Conservation (phyloP, 2,797 vertebrate species). For the Mormyrops attenuatus region DNA sequence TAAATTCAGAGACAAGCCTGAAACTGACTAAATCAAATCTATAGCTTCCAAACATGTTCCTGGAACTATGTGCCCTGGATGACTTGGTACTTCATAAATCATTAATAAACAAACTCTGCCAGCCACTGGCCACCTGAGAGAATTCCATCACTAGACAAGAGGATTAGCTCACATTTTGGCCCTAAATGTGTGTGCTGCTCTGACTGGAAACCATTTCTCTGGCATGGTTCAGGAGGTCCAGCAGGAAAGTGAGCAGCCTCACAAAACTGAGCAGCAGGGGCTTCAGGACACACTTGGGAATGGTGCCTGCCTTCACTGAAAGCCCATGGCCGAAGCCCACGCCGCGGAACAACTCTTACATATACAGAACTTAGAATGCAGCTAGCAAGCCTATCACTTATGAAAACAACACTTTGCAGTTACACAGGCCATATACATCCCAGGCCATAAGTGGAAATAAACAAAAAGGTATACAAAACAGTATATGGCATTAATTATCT, state of each 20-base stretch:
- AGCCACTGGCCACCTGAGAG: conserved; percentile 58
- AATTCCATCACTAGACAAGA: conserved; percentile 11
- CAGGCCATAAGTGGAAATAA: background rate
- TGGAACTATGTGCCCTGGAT: background rate
- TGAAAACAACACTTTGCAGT: background rate
- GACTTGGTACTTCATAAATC: conserved; percentile 3
- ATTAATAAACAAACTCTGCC: conserved; percentile 24
- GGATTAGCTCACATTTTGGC: background rate
- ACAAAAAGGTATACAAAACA: background rate
- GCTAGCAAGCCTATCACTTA: background rate
- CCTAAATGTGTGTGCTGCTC: background rate
- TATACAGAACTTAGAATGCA: background rate
- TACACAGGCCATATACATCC: background rate
- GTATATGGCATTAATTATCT: too few species aligned
- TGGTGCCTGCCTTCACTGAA: background rate
- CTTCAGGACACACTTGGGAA: background rate
- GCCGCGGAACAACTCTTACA: background rate
- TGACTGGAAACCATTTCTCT: background rate
- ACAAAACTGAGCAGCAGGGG: background rate
- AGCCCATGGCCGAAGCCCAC: background rate
- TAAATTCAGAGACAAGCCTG: background rate
- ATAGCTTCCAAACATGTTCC: background rate
- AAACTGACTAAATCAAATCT: background rate
- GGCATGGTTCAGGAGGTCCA: background rate
- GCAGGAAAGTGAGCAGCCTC: background rate